Evolutionary conservation across 2,113 vertebrate genomes (phyloP).

Genomic region (Acinonyx jubatus): DNA sequence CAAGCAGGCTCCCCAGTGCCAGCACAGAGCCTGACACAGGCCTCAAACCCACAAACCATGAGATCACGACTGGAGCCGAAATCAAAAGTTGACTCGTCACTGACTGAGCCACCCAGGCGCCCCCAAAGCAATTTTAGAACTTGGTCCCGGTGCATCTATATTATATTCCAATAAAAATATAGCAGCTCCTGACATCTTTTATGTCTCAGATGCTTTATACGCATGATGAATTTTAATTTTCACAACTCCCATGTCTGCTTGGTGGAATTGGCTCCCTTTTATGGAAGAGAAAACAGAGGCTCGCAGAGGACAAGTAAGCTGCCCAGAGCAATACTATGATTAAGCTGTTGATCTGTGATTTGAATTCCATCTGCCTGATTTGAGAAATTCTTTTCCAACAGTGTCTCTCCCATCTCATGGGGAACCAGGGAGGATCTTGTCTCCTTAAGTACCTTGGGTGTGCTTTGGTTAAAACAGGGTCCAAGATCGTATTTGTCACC

Average conservation of each 20-base stretch:
- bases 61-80: too few species aligned
- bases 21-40: too few species aligned
- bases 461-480: conserved; percentile 41
- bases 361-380: neutral
- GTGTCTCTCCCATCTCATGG: neutral
- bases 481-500: conserved; percentile 22
- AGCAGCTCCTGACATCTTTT: neutral
- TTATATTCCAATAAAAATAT: neutral
- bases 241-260: neutral
- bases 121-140: neutral
- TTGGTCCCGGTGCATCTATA: neutral
- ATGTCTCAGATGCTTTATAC: neutral
- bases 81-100: too few species aligned
- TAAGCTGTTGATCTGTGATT: neutral
- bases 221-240: neutral
- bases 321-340: neutral
- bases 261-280: neutral
- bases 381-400: neutral
- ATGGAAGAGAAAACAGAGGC: neutral
- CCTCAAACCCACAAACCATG: too few species aligned
- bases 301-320: neutral
- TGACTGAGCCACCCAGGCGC: too few species aligned
- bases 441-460: conserved; percentile 24
- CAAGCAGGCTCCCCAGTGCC: too few species aligned
- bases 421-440: neutral